These are phyloP conservation scores for Tangara arthus DNA, from an alignment of 2,797 vertebrate species.

Conservation along the genomic window DNA sequence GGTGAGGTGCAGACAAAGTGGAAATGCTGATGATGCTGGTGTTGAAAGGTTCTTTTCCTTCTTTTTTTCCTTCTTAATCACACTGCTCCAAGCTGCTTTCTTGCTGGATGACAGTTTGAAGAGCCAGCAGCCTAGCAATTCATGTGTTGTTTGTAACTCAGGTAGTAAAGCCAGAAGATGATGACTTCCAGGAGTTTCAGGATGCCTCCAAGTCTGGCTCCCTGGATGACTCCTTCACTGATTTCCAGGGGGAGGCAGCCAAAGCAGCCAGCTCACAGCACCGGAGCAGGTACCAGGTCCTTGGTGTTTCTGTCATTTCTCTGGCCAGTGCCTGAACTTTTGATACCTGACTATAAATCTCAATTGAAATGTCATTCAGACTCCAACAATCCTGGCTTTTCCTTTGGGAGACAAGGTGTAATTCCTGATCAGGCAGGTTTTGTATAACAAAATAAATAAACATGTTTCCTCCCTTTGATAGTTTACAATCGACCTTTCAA, in stretches of 20 bases:
- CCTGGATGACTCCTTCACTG: slow-evolving; percentile 86
- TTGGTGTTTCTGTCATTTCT: not conserved
- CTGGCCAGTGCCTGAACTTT: not conserved
- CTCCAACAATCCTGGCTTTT: not conserved
- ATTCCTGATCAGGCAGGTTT: not conserved
- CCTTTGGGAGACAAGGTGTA: not conserved
- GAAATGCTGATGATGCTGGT: not conserved
- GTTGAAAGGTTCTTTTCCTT: not conserved
- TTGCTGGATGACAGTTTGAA: not conserved
- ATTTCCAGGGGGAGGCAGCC: slow-evolving; percentile 87
- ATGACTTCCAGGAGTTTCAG: slow-evolving; percentile 99
- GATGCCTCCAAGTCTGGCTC: slow-evolving; percentile 90
- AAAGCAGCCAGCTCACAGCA: slow-evolving; percentile 76
- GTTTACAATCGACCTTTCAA: not conserved
- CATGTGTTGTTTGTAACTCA: slow-evolving; percentile 53
- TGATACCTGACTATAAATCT: not conserved
- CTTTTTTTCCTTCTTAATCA: not conserved
- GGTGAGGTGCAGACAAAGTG: not conserved
- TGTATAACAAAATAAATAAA: not conserved
- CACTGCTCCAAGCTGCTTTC: not conserved
- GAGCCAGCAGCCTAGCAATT: not conserved
- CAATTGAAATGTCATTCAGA: not conserved
- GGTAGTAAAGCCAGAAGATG: slow-evolving; percentile 89
- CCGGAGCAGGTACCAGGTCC: slow-evolving; percentile 83
- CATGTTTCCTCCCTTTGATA: not conserved